These are phyloP conservation scores for Choristoneura rosaceana DNA, from an alignment of 2,888 invertebrate genomes.

Conservation along the genomic window DNA sequence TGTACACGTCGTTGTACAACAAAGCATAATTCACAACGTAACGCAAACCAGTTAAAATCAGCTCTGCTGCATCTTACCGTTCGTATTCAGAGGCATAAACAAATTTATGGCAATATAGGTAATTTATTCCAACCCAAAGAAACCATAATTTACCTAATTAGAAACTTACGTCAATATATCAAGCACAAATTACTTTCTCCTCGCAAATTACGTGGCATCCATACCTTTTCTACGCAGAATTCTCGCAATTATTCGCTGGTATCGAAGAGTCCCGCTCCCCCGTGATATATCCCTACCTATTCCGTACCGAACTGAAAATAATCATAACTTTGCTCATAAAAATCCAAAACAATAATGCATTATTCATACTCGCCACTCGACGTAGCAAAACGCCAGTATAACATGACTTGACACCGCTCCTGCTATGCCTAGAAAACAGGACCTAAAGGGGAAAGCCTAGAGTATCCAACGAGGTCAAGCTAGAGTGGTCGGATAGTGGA, in stretches of 20 bases:
- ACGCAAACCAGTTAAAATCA: constrained; percentile 26
- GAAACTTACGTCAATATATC: constrained; percentile 45
- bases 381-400: constrained; percentile 65
- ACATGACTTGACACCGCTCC: constrained; percentile 54
- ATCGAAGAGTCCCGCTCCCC: constrained; percentile 65
- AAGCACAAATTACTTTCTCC: constrained; percentile 66
- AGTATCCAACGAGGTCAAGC: constrained; percentile 61
- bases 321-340: constrained; percentile 86
- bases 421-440: constrained; percentile 55
- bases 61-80: constrained; percentile 19
- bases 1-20: constrained; percentile 5
- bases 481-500: constrained; percentile 64
- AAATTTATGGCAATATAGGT: constrained; percentile 39
- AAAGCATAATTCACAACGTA: constrained; percentile 16
- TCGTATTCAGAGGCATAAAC: constrained; percentile 29
- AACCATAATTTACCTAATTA: constrained; percentile 43
- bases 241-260: constrained; percentile 71
- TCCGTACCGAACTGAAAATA: constrained; percentile 82
- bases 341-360: constrained; percentile 86
- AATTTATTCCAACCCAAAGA: constrained; percentile 43
- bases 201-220: constrained; percentile 54
- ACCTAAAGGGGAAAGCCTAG: constrained; percentile 51
- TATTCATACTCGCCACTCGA: constrained; percentile 82
- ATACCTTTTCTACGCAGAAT: constrained; percentile 55
- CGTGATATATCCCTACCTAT: constrained; percentile 70